Evolutionary conservation across 2,113 vertebrate species (phyloP), one percentile per base, ranked within the genome.

Genomic region (Podarcis muralis): DNA sequence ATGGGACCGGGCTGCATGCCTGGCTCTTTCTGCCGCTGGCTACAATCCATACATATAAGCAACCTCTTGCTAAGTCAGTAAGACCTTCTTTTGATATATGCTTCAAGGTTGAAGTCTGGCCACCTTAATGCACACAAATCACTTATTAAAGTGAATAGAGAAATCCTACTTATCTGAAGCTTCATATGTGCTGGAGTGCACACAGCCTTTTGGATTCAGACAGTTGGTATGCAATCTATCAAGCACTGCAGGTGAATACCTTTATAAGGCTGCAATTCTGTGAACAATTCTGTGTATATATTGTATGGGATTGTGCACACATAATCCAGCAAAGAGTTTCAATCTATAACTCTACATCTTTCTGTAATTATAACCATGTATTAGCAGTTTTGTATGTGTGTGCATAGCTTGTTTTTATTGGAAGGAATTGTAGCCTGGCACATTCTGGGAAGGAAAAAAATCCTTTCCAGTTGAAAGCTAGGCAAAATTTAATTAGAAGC

Each of bases 251-350:
- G n/a, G 32, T 35, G 40, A 65, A 57, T 76, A 18, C 4, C 32
- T 37, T 25, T 48, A 40, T 23, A 87, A 27, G 25, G 22, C n/a
- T 72, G 53, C 65, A 69, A 93, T 85, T 90, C 25, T 96, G 93
- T 95, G 96, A 95, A 95, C 91, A 90, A 66, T 91, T 91, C 93
- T 92, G 92, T 1, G 9, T 9, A 53, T 53, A 53, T 53, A 53
- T 53, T 53, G 48, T 53, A 53, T 53, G 27, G 87, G 32, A 32
- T 48, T 66, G 30, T 76, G 30, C 15, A 37, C 7, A 37, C 25
- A 75, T 48, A 43, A 23, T 4, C 8, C 32, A 71, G 65, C 65
- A 57, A 48, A 40, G 37, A 18, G 23, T 75, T 90, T 80, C 84
- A 85, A 78, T 74, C 80, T 85, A 82, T 43, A 83, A 84, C n/a